Evolutionary conservation across 1,140 invertebrate genomes (phyloP), one percentile per base, ranked within the genome.

Genomic region (Ooceraea biroi): DNA sequence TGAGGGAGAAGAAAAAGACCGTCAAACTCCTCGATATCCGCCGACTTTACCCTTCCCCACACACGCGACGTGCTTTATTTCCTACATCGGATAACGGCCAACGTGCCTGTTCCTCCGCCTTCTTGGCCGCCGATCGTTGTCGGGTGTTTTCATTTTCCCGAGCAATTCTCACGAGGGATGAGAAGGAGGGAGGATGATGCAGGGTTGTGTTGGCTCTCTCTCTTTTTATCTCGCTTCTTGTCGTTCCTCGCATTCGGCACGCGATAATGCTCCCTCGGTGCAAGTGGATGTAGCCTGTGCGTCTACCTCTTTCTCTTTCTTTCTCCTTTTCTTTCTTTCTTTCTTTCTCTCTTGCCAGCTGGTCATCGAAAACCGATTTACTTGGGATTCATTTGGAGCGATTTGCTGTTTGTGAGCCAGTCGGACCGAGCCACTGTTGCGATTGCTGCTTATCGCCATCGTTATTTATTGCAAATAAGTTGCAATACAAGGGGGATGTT

Each of bases 361-460:
- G 84, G 41, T 86, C 48, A 80, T 84, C 55, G 86, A 63, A 84
- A 82, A 84, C 58, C 69, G 83, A 88, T 82, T 82, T 72, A 52
- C 41, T 22, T 25, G 5, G 14, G 22, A 76, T 73, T 84, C 61
- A 19, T n/a, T 44, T 55, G 30, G 22, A 41, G 17, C 19, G 25
- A 82, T 27, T 1, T 65, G 11, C 27, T 25, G 14, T 2, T 55
- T 48, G 52, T 68, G 46, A 27, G 44, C 55, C 12, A 19, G 25
- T 14, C n/a, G 41, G 44, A 22, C 11, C 1, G 2, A 0, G 52
- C 22, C 3, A 41, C 30, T n/a, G n/a, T n/a, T n/a, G 36, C 19
- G 30, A 57, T 84, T 19, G n/a, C 17, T n/a, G 22, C 63, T 12
- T 3, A 14, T 48, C 12, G 36, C 19, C 10, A 52, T n/a, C 7